These are phyloP conservation scores for Clarias platycephalus DNA, from an alignment of 2,797 vertebrate species.

Conservation along the genomic window DNA sequence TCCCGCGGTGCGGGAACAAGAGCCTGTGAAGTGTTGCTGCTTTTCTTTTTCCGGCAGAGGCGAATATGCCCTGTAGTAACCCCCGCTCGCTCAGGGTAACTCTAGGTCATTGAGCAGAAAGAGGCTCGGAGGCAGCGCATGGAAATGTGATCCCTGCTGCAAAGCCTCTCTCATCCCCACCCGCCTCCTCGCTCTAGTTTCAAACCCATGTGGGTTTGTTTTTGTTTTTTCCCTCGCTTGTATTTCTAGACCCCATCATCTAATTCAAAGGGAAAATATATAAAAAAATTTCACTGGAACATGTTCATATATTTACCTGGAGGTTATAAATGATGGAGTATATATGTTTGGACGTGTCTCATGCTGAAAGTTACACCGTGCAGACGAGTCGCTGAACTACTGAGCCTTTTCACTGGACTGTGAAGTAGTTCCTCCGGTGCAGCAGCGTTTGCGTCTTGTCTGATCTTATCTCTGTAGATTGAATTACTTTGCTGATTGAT, in stretches of 20 bases:
- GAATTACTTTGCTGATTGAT: not conserved
- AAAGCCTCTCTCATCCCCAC: constrained; percentile 44
- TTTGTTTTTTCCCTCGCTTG: not conserved
- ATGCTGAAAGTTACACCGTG: not conserved
- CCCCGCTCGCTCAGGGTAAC: constrained; percentile 82
- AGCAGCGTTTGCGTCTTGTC: not conserved
- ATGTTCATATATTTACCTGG: not conserved
- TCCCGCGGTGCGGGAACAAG: not conserved
- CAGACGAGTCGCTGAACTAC: not conserved
- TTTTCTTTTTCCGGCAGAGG: constrained; percentile 19
- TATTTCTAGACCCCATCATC: not conserved
- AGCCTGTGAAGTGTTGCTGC: constrained; percentile 48
- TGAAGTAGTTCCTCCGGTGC: not conserved
- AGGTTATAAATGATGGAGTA: not conserved
- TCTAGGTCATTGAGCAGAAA: constrained; percentile 77
- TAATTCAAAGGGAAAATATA: not conserved
- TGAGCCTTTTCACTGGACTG: not conserved
- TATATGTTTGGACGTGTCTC: not conserved
- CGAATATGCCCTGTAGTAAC: constrained; percentile 86
- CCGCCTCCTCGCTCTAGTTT: constrained; percentile 33
- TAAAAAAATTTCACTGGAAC: no score
- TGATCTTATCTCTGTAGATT: not conserved
- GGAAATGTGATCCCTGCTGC: constrained; percentile 70
- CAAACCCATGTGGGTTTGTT: constrained; percentile 10
- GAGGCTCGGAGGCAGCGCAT: constrained; percentile 65